Evolutionary conservation across 2,113 vertebrate species (phyloP).

Genomic region (Uria aalge): DNA sequence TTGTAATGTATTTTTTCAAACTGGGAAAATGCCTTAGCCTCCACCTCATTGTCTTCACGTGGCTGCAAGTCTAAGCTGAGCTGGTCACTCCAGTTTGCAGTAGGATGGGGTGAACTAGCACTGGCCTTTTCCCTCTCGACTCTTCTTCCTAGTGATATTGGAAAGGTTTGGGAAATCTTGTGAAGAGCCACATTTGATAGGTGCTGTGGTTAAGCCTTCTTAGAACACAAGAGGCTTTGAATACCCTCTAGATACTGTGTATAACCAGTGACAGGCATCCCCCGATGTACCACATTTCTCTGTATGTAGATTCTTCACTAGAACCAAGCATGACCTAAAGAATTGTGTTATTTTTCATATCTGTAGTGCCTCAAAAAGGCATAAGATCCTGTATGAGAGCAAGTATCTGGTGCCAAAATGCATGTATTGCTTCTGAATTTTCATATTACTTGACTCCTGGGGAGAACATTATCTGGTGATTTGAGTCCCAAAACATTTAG

Average conservation of each 20-base stretch:
- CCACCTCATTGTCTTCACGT: background rate
- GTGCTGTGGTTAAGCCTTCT: background rate
- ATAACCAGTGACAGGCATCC: background rate
- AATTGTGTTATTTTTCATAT: background rate
- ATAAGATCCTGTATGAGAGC: background rate
- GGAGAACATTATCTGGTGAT: background rate
- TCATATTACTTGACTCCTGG: background rate
- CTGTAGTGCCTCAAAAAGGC: background rate
- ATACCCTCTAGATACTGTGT: background rate
- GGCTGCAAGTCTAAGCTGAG: background rate
- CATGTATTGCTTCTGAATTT: background rate
- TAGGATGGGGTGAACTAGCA: background rate
- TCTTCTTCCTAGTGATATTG: background rate
- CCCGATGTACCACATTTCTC: background rate
- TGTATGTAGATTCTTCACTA: background rate
- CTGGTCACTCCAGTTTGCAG: background rate
- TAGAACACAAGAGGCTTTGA: background rate
- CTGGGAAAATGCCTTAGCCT: background rate
- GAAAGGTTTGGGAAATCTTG: background rate
- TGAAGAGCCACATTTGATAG: fast-evolving
- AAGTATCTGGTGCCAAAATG: background rate
- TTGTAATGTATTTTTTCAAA: background rate
- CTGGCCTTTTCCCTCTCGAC: background rate
- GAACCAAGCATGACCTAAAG: background rate
- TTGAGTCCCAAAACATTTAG: background rate